These are phyloP conservation scores for Caenorhabditis panamensis DNA, from an alignment of 2,888 invertebrate genomes.

Conservation along the genomic window DNA sequence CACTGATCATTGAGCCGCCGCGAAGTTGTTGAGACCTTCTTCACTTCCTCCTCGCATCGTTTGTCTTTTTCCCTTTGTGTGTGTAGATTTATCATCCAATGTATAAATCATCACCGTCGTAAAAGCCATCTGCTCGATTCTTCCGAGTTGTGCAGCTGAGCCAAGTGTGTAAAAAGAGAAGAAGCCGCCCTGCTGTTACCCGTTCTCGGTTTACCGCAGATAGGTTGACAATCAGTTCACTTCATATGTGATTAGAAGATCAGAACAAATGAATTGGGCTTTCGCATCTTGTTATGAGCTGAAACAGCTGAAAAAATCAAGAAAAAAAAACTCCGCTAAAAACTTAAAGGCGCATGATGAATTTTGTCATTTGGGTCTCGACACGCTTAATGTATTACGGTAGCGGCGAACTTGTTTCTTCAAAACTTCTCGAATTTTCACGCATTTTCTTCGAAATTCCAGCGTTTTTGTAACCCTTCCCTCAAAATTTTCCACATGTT, in stretches of 20 bases:
- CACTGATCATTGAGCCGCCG: conserved; percentile 31
- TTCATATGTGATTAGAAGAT: not conserved
- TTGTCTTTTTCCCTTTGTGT: not conserved
- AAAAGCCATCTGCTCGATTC: conserved; percentile 25
- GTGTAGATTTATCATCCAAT: conserved; percentile 14
- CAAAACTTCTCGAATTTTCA: too few relatives aligned
- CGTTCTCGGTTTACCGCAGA: conserved; percentile 13
- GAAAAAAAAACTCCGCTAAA: too few relatives aligned
- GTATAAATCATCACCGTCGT: conserved; percentile 37
- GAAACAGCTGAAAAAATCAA: too few relatives aligned
- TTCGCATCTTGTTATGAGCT: too few relatives aligned
- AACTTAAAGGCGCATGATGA: too few relatives aligned
- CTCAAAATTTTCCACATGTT: not conserved
- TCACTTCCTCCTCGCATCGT: not conserved
- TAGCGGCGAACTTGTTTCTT: too few relatives aligned
- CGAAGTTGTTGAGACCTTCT: conserved; percentile 8
- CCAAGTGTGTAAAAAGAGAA: conserved; percentile 1
- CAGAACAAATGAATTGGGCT: not conserved
- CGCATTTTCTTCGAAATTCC: not conserved
- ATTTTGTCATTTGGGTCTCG: too few relatives aligned
- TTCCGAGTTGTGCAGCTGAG: not conserved
- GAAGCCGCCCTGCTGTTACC: not conserved
- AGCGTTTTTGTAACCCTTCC: not conserved
- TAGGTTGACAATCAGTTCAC: not conserved
- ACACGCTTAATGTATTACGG: too few relatives aligned